These are phyloP conservation scores for Poecilobothrus nobilitatus DNA, from an alignment of 2,888 invertebrate species.

Conservation along the genomic window DNA sequence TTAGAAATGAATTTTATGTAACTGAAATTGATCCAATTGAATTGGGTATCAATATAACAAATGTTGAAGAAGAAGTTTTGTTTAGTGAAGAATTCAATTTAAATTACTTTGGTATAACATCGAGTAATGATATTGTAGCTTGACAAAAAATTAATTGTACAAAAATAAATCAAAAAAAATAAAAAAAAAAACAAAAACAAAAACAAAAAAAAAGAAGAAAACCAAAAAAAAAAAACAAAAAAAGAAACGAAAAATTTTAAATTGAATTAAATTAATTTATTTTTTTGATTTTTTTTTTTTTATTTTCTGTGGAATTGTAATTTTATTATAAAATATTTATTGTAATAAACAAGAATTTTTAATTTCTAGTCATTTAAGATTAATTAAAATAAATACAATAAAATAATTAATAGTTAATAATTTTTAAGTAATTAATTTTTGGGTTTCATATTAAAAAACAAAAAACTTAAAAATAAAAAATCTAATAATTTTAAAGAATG, in stretches of 20 bases:
- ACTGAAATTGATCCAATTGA: conserved; percentile 44
- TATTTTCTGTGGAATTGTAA: background rate
- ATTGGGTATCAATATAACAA: conserved; percentile 40
- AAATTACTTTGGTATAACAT: conserved; percentile 42
- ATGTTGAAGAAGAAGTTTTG: conserved; percentile 40
- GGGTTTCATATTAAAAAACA: no score
- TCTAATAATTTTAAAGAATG: background rate
- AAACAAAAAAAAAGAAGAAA: background rate
- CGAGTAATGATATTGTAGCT: conserved; percentile 42
- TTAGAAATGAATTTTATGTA: conserved; percentile 45
- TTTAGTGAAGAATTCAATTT: conserved; percentile 44
- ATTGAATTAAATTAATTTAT: background rate
- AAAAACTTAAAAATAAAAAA: background rate
- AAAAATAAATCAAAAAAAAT: background rate
- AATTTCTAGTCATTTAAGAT: background rate
- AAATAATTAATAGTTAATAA: no score
- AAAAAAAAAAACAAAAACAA: background rate
- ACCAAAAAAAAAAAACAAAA: background rate
- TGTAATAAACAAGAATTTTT: no score
- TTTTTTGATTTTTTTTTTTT: background rate
- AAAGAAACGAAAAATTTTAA: background rate
- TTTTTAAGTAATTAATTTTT: no score
- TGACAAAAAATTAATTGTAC: conserved; percentile 30
- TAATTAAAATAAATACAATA: background rate
- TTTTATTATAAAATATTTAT: no score